These are phyloP conservation scores for Drosophila antonietae DNA, from an alignment of 2,888 invertebrate species.

Conservation along the genomic window DNA sequence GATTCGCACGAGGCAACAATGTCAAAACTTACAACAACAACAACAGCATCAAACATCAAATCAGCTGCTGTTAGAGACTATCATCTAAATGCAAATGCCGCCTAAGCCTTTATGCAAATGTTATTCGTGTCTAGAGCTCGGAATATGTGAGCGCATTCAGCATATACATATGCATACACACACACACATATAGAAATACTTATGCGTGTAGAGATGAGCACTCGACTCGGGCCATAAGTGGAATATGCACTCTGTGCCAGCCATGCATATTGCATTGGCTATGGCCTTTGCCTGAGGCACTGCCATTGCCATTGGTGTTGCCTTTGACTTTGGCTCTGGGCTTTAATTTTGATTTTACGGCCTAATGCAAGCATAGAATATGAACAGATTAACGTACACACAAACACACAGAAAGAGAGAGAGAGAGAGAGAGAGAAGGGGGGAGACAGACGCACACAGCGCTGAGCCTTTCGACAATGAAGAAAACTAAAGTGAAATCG, in stretches of 20 bases:
- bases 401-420: neutral
- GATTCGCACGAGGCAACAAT: slow-evolving; percentile 67
- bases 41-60: slow-evolving; percentile 11
- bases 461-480: neutral
- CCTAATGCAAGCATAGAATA: slow-evolving; percentile 59
- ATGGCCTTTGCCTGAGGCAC: slow-evolving; percentile 21
- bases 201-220: neutral
- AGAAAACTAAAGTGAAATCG: neutral
- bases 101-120: slow-evolving; percentile 56
- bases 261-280: slow-evolving; percentile 47
- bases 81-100: slow-evolving; percentile 51
- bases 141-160: slow-evolving; percentile 45
- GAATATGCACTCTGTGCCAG: slow-evolving; percentile 7
- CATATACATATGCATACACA: slow-evolving; percentile 17
- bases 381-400: slow-evolving; percentile 50
- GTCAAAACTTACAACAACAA: slow-evolving; percentile 46
- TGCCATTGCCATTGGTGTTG: slow-evolving; percentile 2
- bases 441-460: neutral
- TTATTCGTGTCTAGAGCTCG: slow-evolving; percentile 35
- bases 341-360: slow-evolving; percentile 65
- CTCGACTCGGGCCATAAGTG: slow-evolving; percentile 7
- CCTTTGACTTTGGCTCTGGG: slow-evolving; percentile 8
- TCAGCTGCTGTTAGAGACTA: slow-evolving; percentile 9
- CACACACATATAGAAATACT: neutral
- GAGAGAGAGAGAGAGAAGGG: neutral